Base-by-base conservation (phyloP, 2,113 vertebrate species). In the Geococcyx californianus region DNA sequence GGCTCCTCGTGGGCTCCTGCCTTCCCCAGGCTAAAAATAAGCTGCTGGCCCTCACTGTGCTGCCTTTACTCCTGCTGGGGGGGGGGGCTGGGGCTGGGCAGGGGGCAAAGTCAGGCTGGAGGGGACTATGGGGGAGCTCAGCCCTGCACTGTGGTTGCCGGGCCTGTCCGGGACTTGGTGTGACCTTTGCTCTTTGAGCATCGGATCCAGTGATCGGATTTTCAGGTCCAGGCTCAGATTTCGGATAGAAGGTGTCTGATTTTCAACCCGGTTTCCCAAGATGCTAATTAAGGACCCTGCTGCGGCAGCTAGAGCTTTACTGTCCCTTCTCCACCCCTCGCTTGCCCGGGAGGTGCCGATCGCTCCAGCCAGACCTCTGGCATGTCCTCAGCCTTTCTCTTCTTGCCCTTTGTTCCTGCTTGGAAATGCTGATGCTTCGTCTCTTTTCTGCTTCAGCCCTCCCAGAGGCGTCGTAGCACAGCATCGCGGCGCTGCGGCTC, bases 11-110 rank as follows among this genome's bases (percentile, higher is more conserved):
- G 13, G 68, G 54, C 59, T 92, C 40, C 38, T 78, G 93, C 62
- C 49, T 91, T 90, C 68, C 69, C 55, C 19, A 1, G 67, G 81
- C 95, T 97, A 97, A 97, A 97, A 97, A 97, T 96, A 97, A 95
- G 68, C 83, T 0, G 1, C 64, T 67, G 89, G 83, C 86, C 92
- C 81, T 91, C 19, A 0, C 2, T 1, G 28, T 23, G 33, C 74
- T 80, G 87, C 44, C 40, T 67, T 56, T 59, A 68, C 83, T 24
- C 11, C 4, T 5, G 1, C 31, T 5, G 14, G 60, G 52, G 84
- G 14, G 60, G 52, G 84, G 51, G 75, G 64, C 28, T 1, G 16
- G 28, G 31, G 70, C 77, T 44, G 63, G 74, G 74, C 68, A 25
- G 44, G 55, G 77, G 74, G 24, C 12, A 10, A 62, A 10, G n/a